A percentile compares a stretch with the other conserved stretches of the same genome.
Conservation (phyloP, 2,888 invertebrate genomes). For the Hesperia comma region DNA sequence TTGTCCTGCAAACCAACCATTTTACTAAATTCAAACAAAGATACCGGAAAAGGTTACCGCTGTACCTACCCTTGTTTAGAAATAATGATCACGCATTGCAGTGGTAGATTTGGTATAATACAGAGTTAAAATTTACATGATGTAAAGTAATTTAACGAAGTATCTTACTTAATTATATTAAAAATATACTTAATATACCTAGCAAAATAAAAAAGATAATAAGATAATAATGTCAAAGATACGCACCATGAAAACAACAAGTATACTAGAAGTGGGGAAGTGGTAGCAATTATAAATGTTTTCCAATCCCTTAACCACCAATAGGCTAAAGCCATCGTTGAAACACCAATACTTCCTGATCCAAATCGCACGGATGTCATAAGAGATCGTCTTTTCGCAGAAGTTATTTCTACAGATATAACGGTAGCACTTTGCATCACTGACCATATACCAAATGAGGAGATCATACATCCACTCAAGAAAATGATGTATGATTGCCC, state of each 20-base stretch:
- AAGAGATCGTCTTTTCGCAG: slow-evolving; percentile 54
- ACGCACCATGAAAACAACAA: slow-evolving; percentile 62
- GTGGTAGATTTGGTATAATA: too few species aligned
- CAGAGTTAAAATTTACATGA: too few species aligned
- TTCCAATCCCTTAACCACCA: slow-evolving; percentile 68
- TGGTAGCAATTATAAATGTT: slow-evolving; percentile 58
- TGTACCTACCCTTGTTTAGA: too few species aligned
- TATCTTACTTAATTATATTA: too few species aligned
- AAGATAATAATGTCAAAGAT: not conserved
- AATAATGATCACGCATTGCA: too few species aligned
- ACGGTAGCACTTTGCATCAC: slow-evolving; percentile 57
- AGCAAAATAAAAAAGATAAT: not conserved
- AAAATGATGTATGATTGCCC: slow-evolving; percentile 56
- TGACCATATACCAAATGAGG: slow-evolving; percentile 62
- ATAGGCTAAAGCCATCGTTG: slow-evolving; percentile 59
- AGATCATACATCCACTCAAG: slow-evolving; percentile 57
- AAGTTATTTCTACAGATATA: slow-evolving; percentile 65
- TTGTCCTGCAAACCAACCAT: slow-evolving; percentile 66
- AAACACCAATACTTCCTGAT: slow-evolving; percentile 56
- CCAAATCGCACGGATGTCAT: slow-evolving; percentile 55
- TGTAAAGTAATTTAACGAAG: too few species aligned
- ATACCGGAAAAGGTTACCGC: too few species aligned
- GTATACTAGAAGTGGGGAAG: slow-evolving; percentile 53
- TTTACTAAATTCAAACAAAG: not conserved
- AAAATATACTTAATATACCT: not conserved